Evolutionary conservation across 2,888 invertebrate species (phyloP).

Genomic region (Schrankia costaestrigalis): DNA sequence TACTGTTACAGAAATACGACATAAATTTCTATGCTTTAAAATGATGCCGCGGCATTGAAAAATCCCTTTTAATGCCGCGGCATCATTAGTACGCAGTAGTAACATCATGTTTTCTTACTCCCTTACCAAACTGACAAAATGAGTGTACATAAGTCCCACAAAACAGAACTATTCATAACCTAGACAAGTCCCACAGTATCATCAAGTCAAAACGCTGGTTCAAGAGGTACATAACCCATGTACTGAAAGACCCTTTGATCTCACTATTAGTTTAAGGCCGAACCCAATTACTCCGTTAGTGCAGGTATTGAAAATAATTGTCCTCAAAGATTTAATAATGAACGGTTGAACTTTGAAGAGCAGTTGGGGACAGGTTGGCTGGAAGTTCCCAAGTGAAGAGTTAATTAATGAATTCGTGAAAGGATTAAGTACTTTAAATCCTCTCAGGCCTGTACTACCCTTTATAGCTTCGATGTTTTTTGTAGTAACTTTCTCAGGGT

Average conservation of each 20-base stretch:
- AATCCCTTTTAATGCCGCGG: no score
- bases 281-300: slow-evolving; percentile 19
- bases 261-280: slow-evolving; percentile 22
- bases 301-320: slow-evolving; percentile 9
- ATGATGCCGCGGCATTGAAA: no score
- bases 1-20: no score
- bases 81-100: no score
- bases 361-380: slow-evolving; percentile 2
- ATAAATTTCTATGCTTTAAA: no score
- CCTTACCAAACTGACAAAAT: no score
- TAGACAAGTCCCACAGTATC: no score
- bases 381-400: slow-evolving; percentile 1
- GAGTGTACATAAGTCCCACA: no score
- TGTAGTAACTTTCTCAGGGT: no score
- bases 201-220: background rate
- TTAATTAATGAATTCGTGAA: slow-evolving; percentile 7
- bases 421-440: slow-evolving; percentile 2
- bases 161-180: no score
- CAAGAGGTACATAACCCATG: background rate
- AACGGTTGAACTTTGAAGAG: slow-evolving; percentile 8
- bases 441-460: background rate
- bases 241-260: slow-evolving; percentile 18
- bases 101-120: no score
- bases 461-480: no score
- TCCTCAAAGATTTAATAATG: slow-evolving; percentile 7